These are phyloP conservation scores for Oscheius myriophilus DNA, from an alignment of 2,888 invertebrate species.

Conservation along the genomic window DNA sequence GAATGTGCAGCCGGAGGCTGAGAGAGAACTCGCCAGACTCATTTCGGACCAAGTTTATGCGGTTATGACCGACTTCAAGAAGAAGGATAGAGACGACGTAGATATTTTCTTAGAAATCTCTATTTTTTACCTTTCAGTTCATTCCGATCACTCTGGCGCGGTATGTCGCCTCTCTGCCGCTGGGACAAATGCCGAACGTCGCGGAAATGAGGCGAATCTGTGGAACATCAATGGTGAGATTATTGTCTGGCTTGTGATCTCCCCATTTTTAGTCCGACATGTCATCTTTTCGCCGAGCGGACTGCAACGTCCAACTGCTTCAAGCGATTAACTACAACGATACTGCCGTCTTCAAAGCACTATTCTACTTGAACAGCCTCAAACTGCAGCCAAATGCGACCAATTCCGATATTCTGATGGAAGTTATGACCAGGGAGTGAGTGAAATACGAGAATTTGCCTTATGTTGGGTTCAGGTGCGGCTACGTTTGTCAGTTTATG, in stretches of 20 bases:
- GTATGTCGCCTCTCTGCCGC: neutral
- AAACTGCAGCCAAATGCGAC: neutral
- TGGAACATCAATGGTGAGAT: conserved; percentile 13
- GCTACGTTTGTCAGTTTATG: conserved; percentile 31
- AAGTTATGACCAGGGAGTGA: too few species aligned
- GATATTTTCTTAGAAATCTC: too few species aligned
- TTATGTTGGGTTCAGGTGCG: conserved; percentile 23
- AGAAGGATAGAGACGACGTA: too few species aligned
- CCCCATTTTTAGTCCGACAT: too few species aligned
- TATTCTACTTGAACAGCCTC: neutral
- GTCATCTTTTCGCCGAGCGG: too few species aligned
- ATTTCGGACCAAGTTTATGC: neutral
- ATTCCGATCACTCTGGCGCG: conserved; percentile 15
- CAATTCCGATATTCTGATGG: too few species aligned
- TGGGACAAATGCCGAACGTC: neutral
- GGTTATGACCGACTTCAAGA: neutral
- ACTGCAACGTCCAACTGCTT: conserved; percentile 6
- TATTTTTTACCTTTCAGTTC: conserved; percentile 6
- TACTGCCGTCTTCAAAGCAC: neutral
- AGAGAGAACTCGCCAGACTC: neutral
- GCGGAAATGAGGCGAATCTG: neutral
- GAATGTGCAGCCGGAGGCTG: conserved; percentile 13
- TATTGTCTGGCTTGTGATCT: too few species aligned
- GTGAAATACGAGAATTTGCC: too few species aligned
- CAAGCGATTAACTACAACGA: neutral